phyloP scores from a whole-genome alignment of 2,888 invertebrate genomes.

The Cinara cedri region DNA sequence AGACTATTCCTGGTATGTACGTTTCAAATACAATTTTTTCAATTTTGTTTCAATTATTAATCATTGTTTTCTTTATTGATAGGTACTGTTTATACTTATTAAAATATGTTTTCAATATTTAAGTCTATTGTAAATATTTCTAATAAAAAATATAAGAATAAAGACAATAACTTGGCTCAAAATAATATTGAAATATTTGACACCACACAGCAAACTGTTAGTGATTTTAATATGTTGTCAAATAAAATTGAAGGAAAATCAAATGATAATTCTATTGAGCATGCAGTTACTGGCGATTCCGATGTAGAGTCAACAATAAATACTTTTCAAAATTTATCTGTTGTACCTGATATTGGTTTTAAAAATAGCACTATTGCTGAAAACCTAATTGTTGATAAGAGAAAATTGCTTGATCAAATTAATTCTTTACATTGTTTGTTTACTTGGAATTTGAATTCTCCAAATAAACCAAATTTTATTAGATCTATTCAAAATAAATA shows the following conservation, averaged over 20 bases:
- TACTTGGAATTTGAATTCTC: conserved; percentile 17
- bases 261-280: neutral
- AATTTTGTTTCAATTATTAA: too few relatives aligned
- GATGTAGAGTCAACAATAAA: neutral
- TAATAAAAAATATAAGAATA: neutral
- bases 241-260: neutral
- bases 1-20: too few relatives aligned
- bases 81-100: too few relatives aligned
- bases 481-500: conserved; percentile 40
- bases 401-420: neutral
- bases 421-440: conserved; percentile 46
- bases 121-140: neutral
- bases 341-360: neutral
- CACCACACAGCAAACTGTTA: too few relatives aligned
- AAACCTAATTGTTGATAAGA: neutral
- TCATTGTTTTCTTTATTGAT: too few relatives aligned
- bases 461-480: neutral
- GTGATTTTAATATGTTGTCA: neutral
- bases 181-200: neutral
- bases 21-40: too few relatives aligned
- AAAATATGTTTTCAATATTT: conserved; percentile 17
- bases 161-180: neutral
- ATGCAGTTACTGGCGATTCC: neutral
- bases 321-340: neutral
- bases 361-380: neutral